Conservation (phyloP, 2,797 vertebrate genomes). For the Diglossa cyanea region DNA sequence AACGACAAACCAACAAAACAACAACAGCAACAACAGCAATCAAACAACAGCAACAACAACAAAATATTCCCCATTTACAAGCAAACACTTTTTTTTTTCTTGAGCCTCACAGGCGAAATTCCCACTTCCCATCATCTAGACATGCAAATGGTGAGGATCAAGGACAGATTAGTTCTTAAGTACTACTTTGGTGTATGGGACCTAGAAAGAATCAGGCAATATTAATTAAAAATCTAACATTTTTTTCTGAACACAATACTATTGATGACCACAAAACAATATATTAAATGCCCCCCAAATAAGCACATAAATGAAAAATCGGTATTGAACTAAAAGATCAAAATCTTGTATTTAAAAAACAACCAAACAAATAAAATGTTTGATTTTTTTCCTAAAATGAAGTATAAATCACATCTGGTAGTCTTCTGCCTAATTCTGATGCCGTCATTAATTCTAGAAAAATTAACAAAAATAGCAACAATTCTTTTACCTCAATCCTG, state of each 20-base stretch:
- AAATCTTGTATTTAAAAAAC: not conserved
- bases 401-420: not conserved
- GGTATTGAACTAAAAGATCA: not conserved
- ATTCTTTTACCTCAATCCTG: not conserved
- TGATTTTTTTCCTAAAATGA: not conserved
- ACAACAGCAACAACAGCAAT: not conserved
- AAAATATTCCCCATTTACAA: not conserved
- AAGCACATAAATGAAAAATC: not conserved
- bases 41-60: too few relatives aligned
- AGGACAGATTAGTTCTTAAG: not conserved
- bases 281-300: not conserved
- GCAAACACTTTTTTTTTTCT: not conserved
- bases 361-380: rapidly evolving
- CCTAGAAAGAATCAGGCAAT: not conserved
- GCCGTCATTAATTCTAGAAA: not conserved
- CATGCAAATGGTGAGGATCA: not conserved
- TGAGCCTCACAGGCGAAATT: not conserved
- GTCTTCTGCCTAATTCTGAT: not conserved
- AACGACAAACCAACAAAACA: too few relatives aligned
- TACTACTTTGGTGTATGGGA: not conserved
- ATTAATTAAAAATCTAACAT: not conserved
- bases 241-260: not conserved
- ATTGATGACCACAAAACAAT: not conserved
- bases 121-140: not conserved
- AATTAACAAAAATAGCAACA: not conserved